A percentile compares a stretch with the other conserved stretches of the same genome.
phyloP scores from a whole-genome alignment of 2,888 invertebrate species.

The Drosophila siamana region DNA sequence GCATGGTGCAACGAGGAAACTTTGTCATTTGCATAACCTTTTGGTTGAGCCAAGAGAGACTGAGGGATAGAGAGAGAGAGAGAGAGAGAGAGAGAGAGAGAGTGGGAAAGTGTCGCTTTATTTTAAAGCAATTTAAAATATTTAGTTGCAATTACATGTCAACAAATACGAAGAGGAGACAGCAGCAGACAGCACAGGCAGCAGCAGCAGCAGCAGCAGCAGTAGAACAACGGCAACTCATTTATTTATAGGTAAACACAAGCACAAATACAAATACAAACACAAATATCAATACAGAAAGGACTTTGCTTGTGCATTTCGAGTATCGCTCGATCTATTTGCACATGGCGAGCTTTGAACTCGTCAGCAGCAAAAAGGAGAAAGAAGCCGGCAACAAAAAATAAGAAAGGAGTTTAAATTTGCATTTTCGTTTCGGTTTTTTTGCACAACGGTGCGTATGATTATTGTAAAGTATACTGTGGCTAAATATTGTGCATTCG shows the following conservation, averaged over 20 bases:
- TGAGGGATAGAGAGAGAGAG: neutral
- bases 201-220: constrained; percentile 11
- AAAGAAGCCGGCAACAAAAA: neutral
- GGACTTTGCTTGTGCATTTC: constrained; percentile 35
- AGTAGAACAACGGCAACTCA: constrained; percentile 40
- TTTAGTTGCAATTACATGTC: constrained; percentile 82
- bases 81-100: neutral
- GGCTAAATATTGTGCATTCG: constrained; percentile 72
- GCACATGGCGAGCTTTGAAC: constrained; percentile 48
- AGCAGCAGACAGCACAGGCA: constrained; percentile 21
- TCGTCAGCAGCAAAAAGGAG: neutral
- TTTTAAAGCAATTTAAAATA: constrained; percentile 82
- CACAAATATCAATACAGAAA: constrained; percentile 42
- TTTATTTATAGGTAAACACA: constrained; percentile 70
- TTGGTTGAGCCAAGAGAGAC: constrained; percentile 29
- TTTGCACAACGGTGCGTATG: constrained; percentile 73
- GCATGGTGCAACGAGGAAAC: constrained; percentile 50
- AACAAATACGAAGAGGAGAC: constrained; percentile 65
- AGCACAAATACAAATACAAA: constrained; percentile 26
- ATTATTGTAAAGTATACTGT: constrained; percentile 70
- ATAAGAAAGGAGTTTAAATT: constrained; percentile 14
- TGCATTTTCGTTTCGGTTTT: constrained; percentile 18
- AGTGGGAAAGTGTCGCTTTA: constrained; percentile 57
- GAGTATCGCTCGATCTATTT: constrained; percentile 27
- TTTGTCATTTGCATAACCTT: constrained; percentile 81